A percentile compares a stretch with the other conserved stretches of the same genome.
Conservation (phyloP, 2,888 invertebrate genomes). For the Melinopterus prodromus region DNA sequence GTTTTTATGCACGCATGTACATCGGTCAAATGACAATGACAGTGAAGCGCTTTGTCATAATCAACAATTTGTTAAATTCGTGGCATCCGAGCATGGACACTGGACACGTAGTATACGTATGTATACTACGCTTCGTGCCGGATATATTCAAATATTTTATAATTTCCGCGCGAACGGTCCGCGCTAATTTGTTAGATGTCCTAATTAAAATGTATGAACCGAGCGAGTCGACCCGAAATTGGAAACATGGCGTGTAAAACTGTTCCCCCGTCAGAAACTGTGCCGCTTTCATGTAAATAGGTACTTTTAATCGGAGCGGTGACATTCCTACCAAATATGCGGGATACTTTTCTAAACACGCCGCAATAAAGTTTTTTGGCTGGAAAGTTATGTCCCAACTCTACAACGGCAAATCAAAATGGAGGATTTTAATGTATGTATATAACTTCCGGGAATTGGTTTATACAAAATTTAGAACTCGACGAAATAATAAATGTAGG, state of each 20-base stretch:
- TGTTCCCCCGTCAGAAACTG: not conserved
- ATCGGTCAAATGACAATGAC: not conserved
- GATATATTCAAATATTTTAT: constrained; percentile 22
- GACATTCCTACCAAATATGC: not conserved
- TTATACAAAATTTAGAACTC: no score
- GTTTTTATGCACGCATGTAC: no score
- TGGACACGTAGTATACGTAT: not conserved
- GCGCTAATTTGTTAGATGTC: constrained; percentile 22
- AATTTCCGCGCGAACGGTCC: constrained; percentile 14
- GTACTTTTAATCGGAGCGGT: not conserved
- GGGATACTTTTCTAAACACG: no score
- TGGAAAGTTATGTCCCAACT: no score
- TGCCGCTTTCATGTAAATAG: not conserved
- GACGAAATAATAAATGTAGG: no score
- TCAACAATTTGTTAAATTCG: constrained; percentile 6
- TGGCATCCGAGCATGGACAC: not conserved
- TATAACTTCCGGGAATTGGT: no score
- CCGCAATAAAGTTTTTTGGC: no score
- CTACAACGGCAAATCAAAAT: no score
- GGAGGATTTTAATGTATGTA: no score
- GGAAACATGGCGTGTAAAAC: not conserved
- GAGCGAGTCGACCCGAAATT: not conserved
- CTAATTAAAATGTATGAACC: constrained; percentile 26
- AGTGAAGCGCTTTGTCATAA: constrained; percentile 12
- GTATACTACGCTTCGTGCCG: not conserved